Conservation (phyloP, 2,113 vertebrate species). For the Eleginops maclovinus region DNA sequence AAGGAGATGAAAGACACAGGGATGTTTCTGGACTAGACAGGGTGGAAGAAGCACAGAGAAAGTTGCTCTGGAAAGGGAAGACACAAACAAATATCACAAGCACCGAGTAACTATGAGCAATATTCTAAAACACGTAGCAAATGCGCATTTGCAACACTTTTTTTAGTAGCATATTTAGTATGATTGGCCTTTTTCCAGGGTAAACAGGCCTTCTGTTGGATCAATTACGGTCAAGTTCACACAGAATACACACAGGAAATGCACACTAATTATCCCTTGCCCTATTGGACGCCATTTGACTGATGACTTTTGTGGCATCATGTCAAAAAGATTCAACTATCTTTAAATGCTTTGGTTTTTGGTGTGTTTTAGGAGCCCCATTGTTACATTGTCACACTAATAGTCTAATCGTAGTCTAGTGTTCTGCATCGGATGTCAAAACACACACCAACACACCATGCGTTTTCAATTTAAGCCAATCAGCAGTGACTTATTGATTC, state of each 20-base stretch:
- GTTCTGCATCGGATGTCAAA: neutral
- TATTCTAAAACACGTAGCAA: neutral
- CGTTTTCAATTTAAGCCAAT: neutral
- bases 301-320: neutral
- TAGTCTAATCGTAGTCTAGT: neutral
- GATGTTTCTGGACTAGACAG: neutral
- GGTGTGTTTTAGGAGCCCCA: neutral
- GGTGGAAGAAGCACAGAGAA: neutral
- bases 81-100: neutral
- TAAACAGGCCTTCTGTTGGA: neutral
- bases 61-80: neutral
- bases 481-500: neutral
- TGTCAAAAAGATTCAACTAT: neutral
- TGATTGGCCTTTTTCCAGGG: neutral
- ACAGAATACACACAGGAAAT: too few species aligned
- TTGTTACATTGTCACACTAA: too few species aligned
- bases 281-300: neutral
- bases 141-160: too few species aligned
- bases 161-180: neutral
- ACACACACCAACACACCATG: neutral
- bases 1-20: conserved; percentile 3
- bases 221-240: neutral
- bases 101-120: neutral
- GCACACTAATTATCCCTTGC: neutral
- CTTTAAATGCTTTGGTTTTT: neutral